Conservation (phyloP, 1,140 invertebrate species). For the Calephelis nemesis region DNA sequence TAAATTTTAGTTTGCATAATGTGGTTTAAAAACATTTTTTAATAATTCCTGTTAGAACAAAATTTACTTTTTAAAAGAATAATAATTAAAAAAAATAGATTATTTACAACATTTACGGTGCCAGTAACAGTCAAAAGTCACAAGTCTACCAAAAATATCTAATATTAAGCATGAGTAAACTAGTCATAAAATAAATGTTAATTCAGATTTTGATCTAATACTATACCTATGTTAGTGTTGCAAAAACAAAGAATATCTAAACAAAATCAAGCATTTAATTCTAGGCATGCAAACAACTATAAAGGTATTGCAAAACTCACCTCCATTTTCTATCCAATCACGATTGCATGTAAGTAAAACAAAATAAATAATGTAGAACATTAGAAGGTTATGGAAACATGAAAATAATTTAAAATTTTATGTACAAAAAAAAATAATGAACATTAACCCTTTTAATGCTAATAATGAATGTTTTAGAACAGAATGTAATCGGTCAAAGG, state of each 20-base stretch:
- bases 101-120: too few species aligned
- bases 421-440: constrained; percentile 5
- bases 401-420: constrained; percentile 20
- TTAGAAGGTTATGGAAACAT: constrained; percentile 31
- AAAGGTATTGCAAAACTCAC: constrained; percentile 45
- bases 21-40: too few species aligned
- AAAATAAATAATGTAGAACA: constrained; percentile 48
- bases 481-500: too few species aligned
- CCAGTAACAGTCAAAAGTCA: too few species aligned
- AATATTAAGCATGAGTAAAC: too few species aligned
- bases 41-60: too few species aligned
- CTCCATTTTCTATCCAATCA: constrained; percentile 68
- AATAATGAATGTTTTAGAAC: background rate
- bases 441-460: constrained; percentile 1
- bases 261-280: background rate
- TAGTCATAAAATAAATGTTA: too few species aligned
- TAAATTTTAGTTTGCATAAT: too few species aligned
- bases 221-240: background rate
- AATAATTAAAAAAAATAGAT: too few species aligned
- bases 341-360: constrained; percentile 68
- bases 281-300: constrained; percentile 13
- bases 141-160: too few species aligned
- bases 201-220: too few species aligned
- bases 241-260: background rate
- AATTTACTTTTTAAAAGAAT: too few species aligned